Base-by-base conservation (phyloP, 2,888 invertebrate genomes). In the Psococerastis gibbosa region DNA sequence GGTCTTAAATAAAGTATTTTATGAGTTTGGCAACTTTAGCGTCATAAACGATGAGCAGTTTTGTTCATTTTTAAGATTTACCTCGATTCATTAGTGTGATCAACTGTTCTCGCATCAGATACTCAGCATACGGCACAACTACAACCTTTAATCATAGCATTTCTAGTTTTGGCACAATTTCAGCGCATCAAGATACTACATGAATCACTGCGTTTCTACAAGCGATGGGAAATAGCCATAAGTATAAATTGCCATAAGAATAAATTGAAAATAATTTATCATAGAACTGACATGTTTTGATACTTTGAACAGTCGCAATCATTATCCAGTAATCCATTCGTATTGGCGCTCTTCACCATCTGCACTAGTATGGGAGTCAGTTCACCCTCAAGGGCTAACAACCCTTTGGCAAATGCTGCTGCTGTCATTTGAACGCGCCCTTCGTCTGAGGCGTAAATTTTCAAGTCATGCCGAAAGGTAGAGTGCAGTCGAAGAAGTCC, bases 361-460 rank as follows among this genome's bases (percentile, higher is more conserved):
- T 98, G 98, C 42, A 97, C 97, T 38, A 99, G 66, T 58, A 99
- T 99, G 0, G 98, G 98, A 0, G 98, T 95, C 32, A 99, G 68
- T 63, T 99, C 97, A 1, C 98, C 98, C 62, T 99, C 98, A 42
- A 99, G 60, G 0, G 98, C 98, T 6, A 99, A 67, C 22, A 99
- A 67, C 0, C 98, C 98, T 67, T 97, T 98, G 2, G 98, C 94
- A 63, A 99, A 99, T 2, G 98, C 98, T 0, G 98, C 98, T 0
- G 98, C 98, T 0, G 98, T 99, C 95, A 98, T 98, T 65, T 99
- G 98, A 2, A 99, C 98, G 45, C 98, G 71, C 2, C 98, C 98
- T 61, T 99, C 98, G 61, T 99, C 98, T 1, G 95, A 95, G 1
- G 98, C 97, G 64, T 99, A 99, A 53, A 99, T 99, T 69, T 98